Evolutionary conservation across 2,888 invertebrate genomes (phyloP).

Genomic region (Tetanocera ferruginea): DNA sequence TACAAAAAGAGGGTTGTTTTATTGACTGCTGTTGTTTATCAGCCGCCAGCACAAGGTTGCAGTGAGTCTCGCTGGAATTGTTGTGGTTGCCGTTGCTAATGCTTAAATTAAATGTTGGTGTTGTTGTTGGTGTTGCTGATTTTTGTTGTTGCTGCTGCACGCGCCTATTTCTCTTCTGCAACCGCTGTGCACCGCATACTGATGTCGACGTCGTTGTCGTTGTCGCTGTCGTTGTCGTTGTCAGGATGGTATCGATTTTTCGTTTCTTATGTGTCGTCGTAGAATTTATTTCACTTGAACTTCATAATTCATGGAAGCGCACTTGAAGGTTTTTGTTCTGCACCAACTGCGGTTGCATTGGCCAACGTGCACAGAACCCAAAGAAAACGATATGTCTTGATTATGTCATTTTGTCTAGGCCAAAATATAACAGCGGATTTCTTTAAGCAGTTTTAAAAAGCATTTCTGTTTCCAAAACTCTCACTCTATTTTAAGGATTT

Average conservation of each 20-base stretch:
- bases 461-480: not conserved
- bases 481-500: not conserved
- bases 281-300: constrained; percentile 39
- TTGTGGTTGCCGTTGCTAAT: not conserved
- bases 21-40: constrained; percentile 14
- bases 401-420: not conserved
- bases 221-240: not conserved
- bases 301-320: constrained; percentile 12
- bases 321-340: constrained; percentile 2
- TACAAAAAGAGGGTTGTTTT: constrained; percentile 5
- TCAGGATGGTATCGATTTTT: constrained; percentile 34
- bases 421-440: not conserved
- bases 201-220: not conserved
- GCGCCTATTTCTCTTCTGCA: not conserved
- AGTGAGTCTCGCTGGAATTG: not conserved
- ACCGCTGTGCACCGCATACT: not conserved
- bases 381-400: not conserved
- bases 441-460: not conserved
- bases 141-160: not conserved
- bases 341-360: not conserved
- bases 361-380: not conserved
- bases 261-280: constrained; percentile 27
- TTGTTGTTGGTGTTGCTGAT: not conserved
- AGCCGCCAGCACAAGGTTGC: not conserved
- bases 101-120: not conserved